A percentile compares a stretch with the other conserved stretches of the same genome.
Conservation (phyloP, 2,888 invertebrate genomes). For the Panorpa germanica region DNA sequence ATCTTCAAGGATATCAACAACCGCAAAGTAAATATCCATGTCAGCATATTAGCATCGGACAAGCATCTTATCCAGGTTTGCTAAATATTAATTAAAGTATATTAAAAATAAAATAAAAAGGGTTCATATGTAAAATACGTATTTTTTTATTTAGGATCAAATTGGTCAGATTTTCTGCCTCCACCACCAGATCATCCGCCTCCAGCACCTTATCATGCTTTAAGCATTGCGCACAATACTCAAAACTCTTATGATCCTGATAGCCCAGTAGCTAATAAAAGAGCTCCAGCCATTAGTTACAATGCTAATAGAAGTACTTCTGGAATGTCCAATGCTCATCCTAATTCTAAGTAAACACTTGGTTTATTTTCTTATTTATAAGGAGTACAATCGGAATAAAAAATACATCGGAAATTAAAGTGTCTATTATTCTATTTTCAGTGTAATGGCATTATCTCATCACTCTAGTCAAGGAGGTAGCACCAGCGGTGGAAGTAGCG, state of each 20-base stretch:
- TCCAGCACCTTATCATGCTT: constrained; percentile 28
- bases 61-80: constrained; percentile 7
- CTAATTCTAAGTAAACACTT: constrained; percentile 14
- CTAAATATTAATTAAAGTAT: constrained; percentile 5
- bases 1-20: constrained; percentile 16
- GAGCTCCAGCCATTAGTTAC: constrained; percentile 19
- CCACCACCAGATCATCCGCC: constrained; percentile 40
- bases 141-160: no score
- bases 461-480: constrained; percentile 25
- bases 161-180: constrained; percentile 36
- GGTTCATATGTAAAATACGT: not conserved
- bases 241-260: constrained; percentile 20
- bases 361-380: constrained; percentile 1
- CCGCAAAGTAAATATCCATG: constrained; percentile 14
- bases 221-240: no score
- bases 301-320: constrained; percentile 25
- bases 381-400: no score
- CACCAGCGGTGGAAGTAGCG: constrained; percentile 9
- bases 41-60: not conserved
- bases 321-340: constrained; percentile 22
- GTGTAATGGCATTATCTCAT: constrained; percentile 23
- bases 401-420: not conserved
- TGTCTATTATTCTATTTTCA: constrained; percentile 11
- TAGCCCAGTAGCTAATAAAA: constrained; percentile 23
- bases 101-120: not conserved